Conservation (phyloP, 2,113 vertebrate genomes). For the Odontesthes bonariensis region DNA sequence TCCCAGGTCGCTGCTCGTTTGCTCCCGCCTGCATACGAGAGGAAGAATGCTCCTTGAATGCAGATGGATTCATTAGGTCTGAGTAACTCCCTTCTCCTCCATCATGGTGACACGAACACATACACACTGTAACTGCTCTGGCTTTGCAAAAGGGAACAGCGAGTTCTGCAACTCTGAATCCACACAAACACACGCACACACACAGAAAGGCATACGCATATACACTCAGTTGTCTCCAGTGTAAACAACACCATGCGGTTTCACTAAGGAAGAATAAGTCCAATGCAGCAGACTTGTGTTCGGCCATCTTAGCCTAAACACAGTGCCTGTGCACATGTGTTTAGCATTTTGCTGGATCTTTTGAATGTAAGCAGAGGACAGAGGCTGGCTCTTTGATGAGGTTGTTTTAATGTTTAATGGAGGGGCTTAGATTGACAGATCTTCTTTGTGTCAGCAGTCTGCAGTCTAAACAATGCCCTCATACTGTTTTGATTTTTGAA, state of each 20-base stretch:
- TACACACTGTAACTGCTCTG: conserved; percentile 65
- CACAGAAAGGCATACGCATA: conserved; percentile 29
- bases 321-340: conserved; percentile 68
- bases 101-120: conserved; percentile 77
- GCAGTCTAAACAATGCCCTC: conserved; percentile 57
- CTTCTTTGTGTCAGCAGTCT: conserved; percentile 73
- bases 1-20: conserved; percentile 74
- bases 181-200: conserved; percentile 20
- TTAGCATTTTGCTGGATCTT: conserved; percentile 70
- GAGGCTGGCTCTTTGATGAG: conserved; percentile 73
- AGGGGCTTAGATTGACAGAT: conserved; percentile 48
- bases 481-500: conserved; percentile 46
- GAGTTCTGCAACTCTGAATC: conserved; percentile 69
- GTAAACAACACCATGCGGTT: conserved; percentile 79
- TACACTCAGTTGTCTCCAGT: conserved; percentile 63
- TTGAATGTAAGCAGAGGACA: conserved; percentile 73
- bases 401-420: conserved; percentile 62
- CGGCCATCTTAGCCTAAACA: conserved; percentile 75
- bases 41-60: conserved; percentile 80
- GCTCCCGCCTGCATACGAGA: conserved; percentile 75
- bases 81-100: conserved; percentile 81
- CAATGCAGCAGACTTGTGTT: conserved; percentile 71
- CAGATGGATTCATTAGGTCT: conserved; percentile 84
- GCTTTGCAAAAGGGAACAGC: conserved; percentile 69
- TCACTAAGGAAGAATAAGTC: conserved; percentile 74